A percentile compares a stretch with the other conserved stretches of the same genome.
phyloP scores from a whole-genome alignment of 2,888 invertebrate species.

The Anagyrus pseudococci region DNA sequence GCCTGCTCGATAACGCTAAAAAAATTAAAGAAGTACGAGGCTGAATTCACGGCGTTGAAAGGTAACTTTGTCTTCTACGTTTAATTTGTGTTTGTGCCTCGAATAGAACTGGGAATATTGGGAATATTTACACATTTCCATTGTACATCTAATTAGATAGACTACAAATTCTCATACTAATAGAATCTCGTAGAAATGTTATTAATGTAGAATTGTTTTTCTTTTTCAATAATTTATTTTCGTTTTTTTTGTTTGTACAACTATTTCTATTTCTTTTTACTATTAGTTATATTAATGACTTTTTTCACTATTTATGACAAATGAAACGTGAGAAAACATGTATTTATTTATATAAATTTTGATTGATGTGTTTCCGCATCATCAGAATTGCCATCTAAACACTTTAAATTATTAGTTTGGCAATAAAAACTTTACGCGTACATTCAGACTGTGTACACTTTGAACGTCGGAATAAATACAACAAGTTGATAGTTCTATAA shows the following conservation, averaged over 20 bases:
- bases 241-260: slow-evolving; percentile 5
- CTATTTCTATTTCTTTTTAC: slow-evolving; percentile 14
- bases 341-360: no score
- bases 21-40: slow-evolving; percentile 93
- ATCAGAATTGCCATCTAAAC: no score
- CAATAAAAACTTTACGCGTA: no score
- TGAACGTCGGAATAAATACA: no score
- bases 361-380: no score
- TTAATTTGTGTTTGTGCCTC: slow-evolving; percentile 43
- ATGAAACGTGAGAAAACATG: no score
- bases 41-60: slow-evolving; percentile 82
- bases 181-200: not conserved
- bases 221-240: not conserved
- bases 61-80: slow-evolving; percentile 65
- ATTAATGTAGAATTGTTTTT: slow-evolving; percentile 10
- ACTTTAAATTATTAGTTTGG: no score
- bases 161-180: no score
- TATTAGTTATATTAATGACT: slow-evolving; percentile 5
- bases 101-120: slow-evolving; percentile 7
- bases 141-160: not conserved
- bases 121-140: not conserved
- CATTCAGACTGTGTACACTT: no score
- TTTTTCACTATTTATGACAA: slow-evolving; percentile 7
- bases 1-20: slow-evolving; percentile 93
- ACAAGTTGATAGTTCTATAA: no score